Evolutionary conservation across 1,140 invertebrate genomes (phyloP).

Genomic region (Alviniconcha marisindica): DNA sequence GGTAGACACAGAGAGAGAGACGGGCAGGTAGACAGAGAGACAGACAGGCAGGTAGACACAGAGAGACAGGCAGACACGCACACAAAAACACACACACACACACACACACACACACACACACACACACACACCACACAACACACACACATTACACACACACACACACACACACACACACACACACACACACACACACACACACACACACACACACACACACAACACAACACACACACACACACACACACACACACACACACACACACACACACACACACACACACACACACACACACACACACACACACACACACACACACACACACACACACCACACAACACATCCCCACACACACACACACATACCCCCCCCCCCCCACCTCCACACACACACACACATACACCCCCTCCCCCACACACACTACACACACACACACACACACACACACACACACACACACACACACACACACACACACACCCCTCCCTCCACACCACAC

Average conservation of each 20-base stretch:
- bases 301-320: background rate
- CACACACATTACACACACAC: background rate
- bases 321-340: background rate
- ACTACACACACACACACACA: constrained; percentile 13
- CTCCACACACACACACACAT: background rate
- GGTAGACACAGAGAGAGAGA: background rate
- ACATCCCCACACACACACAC: background rate
- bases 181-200: background rate
- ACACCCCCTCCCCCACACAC: background rate
- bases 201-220: background rate
- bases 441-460: background rate
- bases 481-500: too few species aligned
- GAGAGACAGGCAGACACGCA: background rate
- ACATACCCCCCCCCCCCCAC: too few species aligned
- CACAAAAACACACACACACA: background rate
- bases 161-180: background rate
- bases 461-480: background rate
- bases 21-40: background rate
- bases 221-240: background rate
- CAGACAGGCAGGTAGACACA: background rate
- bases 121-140: constrained; percentile 1
- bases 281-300: background rate
- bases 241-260: background rate
- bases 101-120: background rate
- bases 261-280: background rate